Base-by-base conservation (phyloP, 2,888 invertebrate genomes). In the Fabriciana adippe region DNA sequence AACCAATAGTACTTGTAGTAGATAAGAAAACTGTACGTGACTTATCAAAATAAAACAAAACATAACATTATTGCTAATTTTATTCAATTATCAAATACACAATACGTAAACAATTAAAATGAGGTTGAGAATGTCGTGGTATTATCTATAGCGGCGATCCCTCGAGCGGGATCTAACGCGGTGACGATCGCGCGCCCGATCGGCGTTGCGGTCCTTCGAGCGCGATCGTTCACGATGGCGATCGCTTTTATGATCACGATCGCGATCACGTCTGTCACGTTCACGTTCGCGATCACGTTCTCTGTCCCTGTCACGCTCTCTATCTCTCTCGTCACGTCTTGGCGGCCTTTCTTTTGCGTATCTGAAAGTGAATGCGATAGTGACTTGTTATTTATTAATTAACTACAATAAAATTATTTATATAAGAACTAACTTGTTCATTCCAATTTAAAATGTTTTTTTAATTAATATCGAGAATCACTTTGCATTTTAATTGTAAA, bases 131-230 rank as follows among this genome's bases (percentile, higher is more conserved):
- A 41, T 41, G 35, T 41, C 35, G 73, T 78, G 74, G 72, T 78
- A 87, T 84, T 90, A 92, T 91, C 87, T 92, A 73, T 85, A 78
- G 74, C 90, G 90, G 63, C 91, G 89, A 64, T 92, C 92, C 72
- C 82, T 82, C 1, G 90, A 90, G 51, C 90, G 84, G 56, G 88
- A 88, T 48, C 88, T 76, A 55, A 85, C 81, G 1, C 87, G 83
- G 31, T 77, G 81, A 8, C 83, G 80, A 60, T 87, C 87, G 47
- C 87, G 81, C 54, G 83, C 78, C 13, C 83, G 81, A n/a, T 83
- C 82, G 3, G 77, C 67, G 50, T 79, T 78, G 35, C 84, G 81
- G 68, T 83, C 71, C 41, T 73, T 68, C 13, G 70, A 70, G 60
- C 74, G 72, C 64, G 71, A 68, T 54, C 76, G 72, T 15, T 77